Base-by-base conservation (phyloP, 1,140 invertebrate genomes). In the Drosophila lini region DNA sequence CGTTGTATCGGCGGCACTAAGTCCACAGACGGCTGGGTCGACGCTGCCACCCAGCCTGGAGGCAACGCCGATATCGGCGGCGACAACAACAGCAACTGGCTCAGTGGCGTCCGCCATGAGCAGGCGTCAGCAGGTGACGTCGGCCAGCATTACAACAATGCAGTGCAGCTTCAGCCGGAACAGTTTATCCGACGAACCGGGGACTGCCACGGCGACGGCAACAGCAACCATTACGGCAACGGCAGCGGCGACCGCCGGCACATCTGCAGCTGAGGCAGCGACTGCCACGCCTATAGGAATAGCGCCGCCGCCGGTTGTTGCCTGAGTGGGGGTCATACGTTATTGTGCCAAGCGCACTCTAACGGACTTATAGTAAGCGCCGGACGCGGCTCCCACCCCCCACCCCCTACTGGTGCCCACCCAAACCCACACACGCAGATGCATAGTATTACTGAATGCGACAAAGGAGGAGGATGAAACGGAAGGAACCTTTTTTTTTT, bases 271-370 rank as follows among this genome's bases (percentile, higher is more conserved):
- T 8, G 32, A 67, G 25, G 15, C 75, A 40, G 7, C 78, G 34
- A 9, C 44, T 31, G 25, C 78, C 48, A 57, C 75, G 55, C 52
- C 65, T 32, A 82, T 80, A 45, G 84, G 85, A 45, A 89, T 89
- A 89, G 74, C 89, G 36, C 82, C 86, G 57, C 90, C 90, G 31
- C 90, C 90, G 44, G 90, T 91, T 68, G 90, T 91, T 91, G 90
- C 90, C 90, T 91, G 90, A 91, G 90, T 91, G 85, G 90, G 90
- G 90, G 90, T 91, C 65, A 91, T 91, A 80, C 90, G 90, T 82
- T 91, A 90, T 81, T 91, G 85, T 83, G 90, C 82, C 56, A 91
- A 91, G 57, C 90, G 81, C 75, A 91, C 80, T 73, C 48, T 85
- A 81, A 91, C 89, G 78, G 79, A 89, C 57, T 82, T 91, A 70